Percentiles rank a stretch among this genome's conserved stretches.
Evolutionary conservation across 2,113 vertebrate species (phyloP).

Genomic region (Odobenus rosmarus): DNA sequence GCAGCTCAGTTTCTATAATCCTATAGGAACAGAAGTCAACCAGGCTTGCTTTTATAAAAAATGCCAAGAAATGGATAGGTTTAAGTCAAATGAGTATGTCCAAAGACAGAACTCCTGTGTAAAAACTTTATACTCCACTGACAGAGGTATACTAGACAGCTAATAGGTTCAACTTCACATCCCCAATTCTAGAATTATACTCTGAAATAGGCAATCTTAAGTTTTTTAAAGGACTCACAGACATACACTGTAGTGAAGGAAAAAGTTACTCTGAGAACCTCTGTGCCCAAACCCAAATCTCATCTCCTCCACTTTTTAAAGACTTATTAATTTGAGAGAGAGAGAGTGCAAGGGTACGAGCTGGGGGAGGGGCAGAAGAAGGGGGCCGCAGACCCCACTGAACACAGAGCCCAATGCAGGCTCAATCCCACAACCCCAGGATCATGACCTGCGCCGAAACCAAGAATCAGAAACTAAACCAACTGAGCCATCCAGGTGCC

Average conservation of each 20-base stretch:
- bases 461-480: background rate
- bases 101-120: background rate
- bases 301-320: background rate
- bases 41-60: background rate
- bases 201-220: background rate
- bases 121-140: background rate
- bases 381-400: background rate
- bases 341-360: no score
- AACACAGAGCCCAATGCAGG: background rate
- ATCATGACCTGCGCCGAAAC: background rate
- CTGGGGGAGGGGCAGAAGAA: background rate
- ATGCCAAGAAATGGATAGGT: background rate
- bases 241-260: background rate
- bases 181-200: background rate
- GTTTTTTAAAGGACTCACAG: background rate
- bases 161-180: background rate
- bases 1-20: background rate
- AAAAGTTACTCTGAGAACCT: background rate
- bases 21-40: background rate
- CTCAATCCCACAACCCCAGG: background rate
- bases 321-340: background rate
- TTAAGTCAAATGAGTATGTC: background rate
- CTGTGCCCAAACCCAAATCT: background rate
- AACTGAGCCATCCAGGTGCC: background rate
- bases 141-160: background rate